Conservation (phyloP, 2,888 invertebrate species). For the Apocheima hispidaria region DNA sequence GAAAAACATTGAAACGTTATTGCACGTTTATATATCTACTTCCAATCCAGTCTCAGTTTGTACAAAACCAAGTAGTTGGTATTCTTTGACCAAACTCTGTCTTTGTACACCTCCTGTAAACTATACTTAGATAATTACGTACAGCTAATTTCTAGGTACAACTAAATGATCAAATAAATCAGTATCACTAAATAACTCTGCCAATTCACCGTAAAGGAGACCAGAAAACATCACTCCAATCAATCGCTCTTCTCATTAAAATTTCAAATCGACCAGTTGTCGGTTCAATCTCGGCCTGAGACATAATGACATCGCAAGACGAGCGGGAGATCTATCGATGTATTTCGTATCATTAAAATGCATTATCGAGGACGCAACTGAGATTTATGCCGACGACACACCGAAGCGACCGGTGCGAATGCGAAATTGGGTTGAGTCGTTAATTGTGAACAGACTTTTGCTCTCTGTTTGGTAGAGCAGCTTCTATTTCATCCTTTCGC, state of each 20-base stretch:
- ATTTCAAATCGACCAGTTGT: slow-evolving; percentile 65
- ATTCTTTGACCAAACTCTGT: no score
- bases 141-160: background rate
- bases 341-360: slow-evolving; percentile 86
- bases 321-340: slow-evolving; percentile 68
- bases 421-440: background rate
- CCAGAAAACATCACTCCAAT: slow-evolving; percentile 25
- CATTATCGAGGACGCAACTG: slow-evolving; percentile 77
- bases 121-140: background rate
- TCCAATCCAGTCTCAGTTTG: no score
- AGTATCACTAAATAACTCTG: slow-evolving; percentile 1
- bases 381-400: slow-evolving; percentile 34
- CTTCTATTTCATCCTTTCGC: background rate
- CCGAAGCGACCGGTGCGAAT: slow-evolving; percentile 5
- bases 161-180: slow-evolving; percentile 8
- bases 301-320: slow-evolving; percentile 63
- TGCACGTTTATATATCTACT: no score
- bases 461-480: no score
- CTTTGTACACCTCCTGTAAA: no score
- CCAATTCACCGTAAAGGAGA: slow-evolving; percentile 18
- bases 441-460: background rate
- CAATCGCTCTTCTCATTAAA: slow-evolving; percentile 44
- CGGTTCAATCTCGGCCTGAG: slow-evolving; percentile 64
- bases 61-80: no score
- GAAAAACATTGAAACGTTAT: no score